Conservation (phyloP, 2,113 vertebrate species). For the Chitala chitala region DNA sequence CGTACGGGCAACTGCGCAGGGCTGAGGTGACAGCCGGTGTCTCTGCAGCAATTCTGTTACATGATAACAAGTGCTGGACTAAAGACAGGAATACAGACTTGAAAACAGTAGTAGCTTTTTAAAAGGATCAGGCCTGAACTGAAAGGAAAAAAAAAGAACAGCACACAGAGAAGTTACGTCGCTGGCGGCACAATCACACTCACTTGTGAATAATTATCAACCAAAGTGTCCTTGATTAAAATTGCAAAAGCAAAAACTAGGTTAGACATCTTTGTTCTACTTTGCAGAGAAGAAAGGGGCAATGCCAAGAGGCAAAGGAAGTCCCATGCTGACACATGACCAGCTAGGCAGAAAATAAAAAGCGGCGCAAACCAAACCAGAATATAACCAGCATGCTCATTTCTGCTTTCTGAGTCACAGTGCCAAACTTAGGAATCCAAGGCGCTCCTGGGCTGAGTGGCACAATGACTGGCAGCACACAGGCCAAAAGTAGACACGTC, state of each 20-base stretch:
- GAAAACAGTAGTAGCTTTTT: too few relatives aligned
- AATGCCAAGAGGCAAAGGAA: background rate
- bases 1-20: too few relatives aligned
- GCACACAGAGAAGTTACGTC: too few relatives aligned
- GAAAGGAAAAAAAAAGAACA: too few relatives aligned
- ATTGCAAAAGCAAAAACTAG: background rate
- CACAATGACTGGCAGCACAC: too few relatives aligned
- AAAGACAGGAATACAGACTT: too few relatives aligned
- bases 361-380: background rate
- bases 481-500: background rate
- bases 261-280: background rate
- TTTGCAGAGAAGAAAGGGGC: background rate
- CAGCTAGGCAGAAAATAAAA: constrained; percentile 18
- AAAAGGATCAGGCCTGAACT: too few relatives aligned
- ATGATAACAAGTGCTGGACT: too few relatives aligned
- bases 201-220: too few relatives aligned
- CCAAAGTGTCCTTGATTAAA: too few relatives aligned
- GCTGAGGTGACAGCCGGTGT: too few relatives aligned
- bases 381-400: background rate
- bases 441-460: background rate
- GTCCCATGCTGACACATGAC: constrained; percentile 7
- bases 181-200: background rate
- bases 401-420: constrained; percentile 24
- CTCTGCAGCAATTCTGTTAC: too few relatives aligned
- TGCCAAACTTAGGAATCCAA: background rate